Base-by-base conservation (phyloP, 2,113 vertebrate species). In the Zosterops borbonicus region DNA sequence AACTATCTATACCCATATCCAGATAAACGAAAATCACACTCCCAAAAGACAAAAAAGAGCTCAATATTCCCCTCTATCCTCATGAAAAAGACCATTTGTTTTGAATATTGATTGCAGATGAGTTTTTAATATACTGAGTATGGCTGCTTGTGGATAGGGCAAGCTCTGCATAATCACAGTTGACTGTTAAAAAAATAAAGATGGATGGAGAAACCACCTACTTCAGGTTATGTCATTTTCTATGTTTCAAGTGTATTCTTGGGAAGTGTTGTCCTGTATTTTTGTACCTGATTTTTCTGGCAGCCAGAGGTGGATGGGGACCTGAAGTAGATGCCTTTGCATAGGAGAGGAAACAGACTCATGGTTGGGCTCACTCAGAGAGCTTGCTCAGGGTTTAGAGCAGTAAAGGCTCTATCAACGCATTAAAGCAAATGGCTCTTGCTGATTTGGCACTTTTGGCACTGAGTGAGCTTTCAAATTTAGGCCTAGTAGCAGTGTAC, bases 11-110 rank as follows among this genome's bases (percentile, higher is more conserved):
- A 84, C 80, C 50, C 33, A 46, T 80, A 89, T 91, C 46, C 52
- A 94, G 62, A 93, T 92, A 95, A 96, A 91, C 47, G 96, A 80
- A 95, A 95, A 75, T 83, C 52, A 44, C 29, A n/a, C 21, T 95
- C 65, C 44, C 50, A 31, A 23, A 91, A 73, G 89, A 47, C 41
- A 67, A 62, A 82, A 84, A 76, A 69, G 81, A 87, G 67, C 81
- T 91, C 94, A 94, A 47, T 95, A 85, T 77, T 94, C 42, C 74
- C 65, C 77, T 93, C 90, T 94, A 68, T 87, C 69, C 73, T 92
- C 81, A 71, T 84, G 52, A 65, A 91, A 85, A 83, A 85, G 37
- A 35, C 44, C 5, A 11, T 88, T 89, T 87, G 46, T 88, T 96
- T 94, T 80, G 82, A 64, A 83, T 94, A 89, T 92, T 93, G n/a